Percentiles rank a stretch among this genome's conserved stretches.
Evolutionary conservation across 2,113 vertebrate species (phyloP).

Genomic region (Hirundichthys speculiger): DNA sequence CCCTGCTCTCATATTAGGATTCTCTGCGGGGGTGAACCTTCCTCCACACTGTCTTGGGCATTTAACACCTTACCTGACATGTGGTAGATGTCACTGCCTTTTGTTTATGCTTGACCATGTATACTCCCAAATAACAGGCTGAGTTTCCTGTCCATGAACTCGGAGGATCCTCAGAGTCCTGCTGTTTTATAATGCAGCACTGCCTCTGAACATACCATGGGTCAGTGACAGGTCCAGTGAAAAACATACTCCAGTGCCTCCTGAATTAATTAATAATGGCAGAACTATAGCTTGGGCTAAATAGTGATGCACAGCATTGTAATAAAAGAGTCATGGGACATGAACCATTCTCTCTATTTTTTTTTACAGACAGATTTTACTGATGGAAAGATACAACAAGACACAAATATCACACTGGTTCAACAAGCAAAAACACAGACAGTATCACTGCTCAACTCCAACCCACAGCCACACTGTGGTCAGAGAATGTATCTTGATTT

Average conservation of each 20-base stretch:
- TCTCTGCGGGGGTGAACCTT: slow-evolving; percentile 18
- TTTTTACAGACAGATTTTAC: too few species aligned
- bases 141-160: slow-evolving; percentile 7
- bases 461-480: too few species aligned
- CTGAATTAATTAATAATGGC: neutral
- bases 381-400: too few species aligned
- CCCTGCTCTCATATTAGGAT: slow-evolving; percentile 34
- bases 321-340: too few species aligned
- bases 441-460: too few species aligned
- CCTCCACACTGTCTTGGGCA: slow-evolving; percentile 7
- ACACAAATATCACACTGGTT: too few species aligned
- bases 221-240: neutral
- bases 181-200: slow-evolving; percentile 7
- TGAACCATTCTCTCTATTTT: too few species aligned
- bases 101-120: slow-evolving; percentile 20
- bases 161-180: neutral
- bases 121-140: neutral
- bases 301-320: too few species aligned
- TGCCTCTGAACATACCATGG: slow-evolving; percentile 5
- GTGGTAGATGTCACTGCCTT: slow-evolving; percentile 13
- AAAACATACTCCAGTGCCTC: neutral
- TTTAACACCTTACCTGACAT: slow-evolving; percentile 31
- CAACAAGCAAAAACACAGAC: too few species aligned
- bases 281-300: too few species aligned
- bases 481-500: too few species aligned